phyloP scores from a whole-genome alignment of 2,888 invertebrate genomes.

The Drosophila anomelani region DNA sequence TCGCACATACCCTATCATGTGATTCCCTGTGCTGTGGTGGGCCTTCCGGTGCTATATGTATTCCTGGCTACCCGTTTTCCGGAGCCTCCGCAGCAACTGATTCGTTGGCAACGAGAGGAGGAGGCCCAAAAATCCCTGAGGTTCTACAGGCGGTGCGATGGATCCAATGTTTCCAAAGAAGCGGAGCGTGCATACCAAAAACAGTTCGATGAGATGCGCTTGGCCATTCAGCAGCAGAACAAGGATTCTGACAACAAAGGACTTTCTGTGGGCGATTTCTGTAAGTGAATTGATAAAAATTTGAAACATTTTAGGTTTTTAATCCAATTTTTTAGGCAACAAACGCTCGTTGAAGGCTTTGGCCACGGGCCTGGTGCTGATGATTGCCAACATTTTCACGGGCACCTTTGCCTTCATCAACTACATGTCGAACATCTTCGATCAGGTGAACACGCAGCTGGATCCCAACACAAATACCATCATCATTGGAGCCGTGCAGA shows the following conservation, averaged over 20 bases:
- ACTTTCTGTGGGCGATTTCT: slow-evolving; percentile 55
- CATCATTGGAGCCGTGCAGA: slow-evolving; percentile 77
- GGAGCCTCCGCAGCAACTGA: slow-evolving; percentile 72
- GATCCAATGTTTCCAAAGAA: slow-evolving; percentile 52
- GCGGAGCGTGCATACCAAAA: slow-evolving; percentile 58
- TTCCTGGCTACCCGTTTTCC: slow-evolving; percentile 61
- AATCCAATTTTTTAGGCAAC: slow-evolving; percentile 52
- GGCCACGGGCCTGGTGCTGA: slow-evolving; percentile 62
- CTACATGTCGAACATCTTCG: slow-evolving; percentile 80
- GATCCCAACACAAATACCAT: slow-evolving; percentile 79
- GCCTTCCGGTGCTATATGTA: slow-evolving; percentile 65
- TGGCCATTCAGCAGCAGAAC: slow-evolving; percentile 47
- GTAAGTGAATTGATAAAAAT: slow-evolving; percentile 52
- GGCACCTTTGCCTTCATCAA: slow-evolving; percentile 77
- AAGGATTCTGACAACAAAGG: slow-evolving; percentile 30
- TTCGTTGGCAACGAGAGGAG: slow-evolving; percentile 56
- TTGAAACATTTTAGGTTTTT: background rate
- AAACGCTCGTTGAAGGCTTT: slow-evolving; percentile 67
- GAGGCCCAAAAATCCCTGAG: slow-evolving; percentile 66
- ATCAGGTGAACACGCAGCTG: slow-evolving; percentile 66
- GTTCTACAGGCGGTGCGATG: slow-evolving; percentile 69
- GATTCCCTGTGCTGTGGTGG: slow-evolving; percentile 63
- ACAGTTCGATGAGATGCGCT: slow-evolving; percentile 54
- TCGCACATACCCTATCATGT: slow-evolving; percentile 69
- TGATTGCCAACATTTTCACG: slow-evolving; percentile 69